Conservation (phyloP, 2,888 invertebrate genomes). For the Pardosa pseudoannulata region DNA sequence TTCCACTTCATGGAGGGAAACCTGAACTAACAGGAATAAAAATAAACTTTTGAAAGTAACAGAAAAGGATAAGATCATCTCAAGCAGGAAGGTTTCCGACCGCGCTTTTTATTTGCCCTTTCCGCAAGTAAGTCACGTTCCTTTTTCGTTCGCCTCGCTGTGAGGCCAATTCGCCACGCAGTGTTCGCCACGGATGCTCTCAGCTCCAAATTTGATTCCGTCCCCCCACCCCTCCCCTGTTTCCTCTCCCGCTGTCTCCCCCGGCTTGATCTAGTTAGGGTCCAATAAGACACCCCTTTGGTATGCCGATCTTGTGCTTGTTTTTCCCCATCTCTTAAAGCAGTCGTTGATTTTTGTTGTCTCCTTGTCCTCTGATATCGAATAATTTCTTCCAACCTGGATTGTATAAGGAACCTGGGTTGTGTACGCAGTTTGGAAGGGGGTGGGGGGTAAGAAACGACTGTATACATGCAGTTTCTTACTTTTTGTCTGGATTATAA, state of each 20-base stretch:
- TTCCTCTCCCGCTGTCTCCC: constrained; percentile 9
- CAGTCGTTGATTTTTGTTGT: constrained; percentile 8
- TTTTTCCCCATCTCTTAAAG: not conserved
- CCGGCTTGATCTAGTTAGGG: constrained; percentile 63
- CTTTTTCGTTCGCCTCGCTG: not conserved
- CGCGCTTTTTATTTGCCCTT: constrained; percentile 7
- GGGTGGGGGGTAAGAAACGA: too few species aligned
- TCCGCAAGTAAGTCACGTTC: constrained; percentile 2
- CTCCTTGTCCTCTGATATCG: constrained; percentile 15
- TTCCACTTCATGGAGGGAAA: not conserved
- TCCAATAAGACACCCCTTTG: constrained; percentile 52
- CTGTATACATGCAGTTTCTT: not conserved
- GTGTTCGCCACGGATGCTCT: constrained; percentile 4
- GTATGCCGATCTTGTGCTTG: not conserved
- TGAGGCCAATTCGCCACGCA: not conserved
- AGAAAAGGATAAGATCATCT: not conserved
- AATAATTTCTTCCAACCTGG: not conserved
- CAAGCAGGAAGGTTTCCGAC: not conserved
- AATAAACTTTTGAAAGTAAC: not conserved
- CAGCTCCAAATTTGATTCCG: not conserved
- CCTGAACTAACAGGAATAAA: not conserved
- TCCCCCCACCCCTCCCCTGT: not conserved
- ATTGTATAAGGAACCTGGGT: not conserved
- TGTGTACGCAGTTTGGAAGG: not conserved
- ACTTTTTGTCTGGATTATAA: not conserved